Conservation (phyloP, 1,140 invertebrate genomes). For the Copidosoma floridanum region DNA sequence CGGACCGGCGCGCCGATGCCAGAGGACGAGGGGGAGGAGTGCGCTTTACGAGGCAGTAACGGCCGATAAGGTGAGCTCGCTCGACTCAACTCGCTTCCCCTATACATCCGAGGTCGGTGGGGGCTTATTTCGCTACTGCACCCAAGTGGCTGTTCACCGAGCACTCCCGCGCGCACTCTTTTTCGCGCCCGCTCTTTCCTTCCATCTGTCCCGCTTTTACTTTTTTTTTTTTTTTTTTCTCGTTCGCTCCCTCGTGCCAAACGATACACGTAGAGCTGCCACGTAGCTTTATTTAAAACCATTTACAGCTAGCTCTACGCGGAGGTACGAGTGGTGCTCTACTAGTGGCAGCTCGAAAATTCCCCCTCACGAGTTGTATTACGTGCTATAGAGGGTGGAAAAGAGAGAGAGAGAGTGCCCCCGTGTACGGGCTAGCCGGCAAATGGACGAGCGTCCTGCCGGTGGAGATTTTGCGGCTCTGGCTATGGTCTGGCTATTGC, state of each 20-base stretch:
- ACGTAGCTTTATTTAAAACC: slow-evolving; percentile 46
- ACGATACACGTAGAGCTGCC: slow-evolving; percentile 4
- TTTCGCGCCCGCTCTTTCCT: slow-evolving; percentile 9
- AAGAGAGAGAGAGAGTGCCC: too few species aligned
- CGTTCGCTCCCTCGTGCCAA: slow-evolving; percentile 23
- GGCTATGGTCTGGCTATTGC: too few species aligned
- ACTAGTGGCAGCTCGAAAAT: too few species aligned
- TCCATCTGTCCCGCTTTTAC: slow-evolving; percentile 1
- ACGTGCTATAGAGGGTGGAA: too few species aligned
- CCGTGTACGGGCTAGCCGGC: too few species aligned
- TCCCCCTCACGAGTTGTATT: too few species aligned
- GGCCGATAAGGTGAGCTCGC: slow-evolving; percentile 56
- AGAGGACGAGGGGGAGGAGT: slow-evolving; percentile 48
- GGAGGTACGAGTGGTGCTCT: neutral
- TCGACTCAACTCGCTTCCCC: slow-evolving; percentile 29
- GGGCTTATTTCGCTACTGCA: slow-evolving; percentile 52
- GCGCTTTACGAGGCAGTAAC: slow-evolving; percentile 58
- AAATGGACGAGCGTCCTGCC: too few species aligned
- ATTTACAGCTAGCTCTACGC: slow-evolving; percentile 32
- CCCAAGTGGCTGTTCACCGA: slow-evolving; percentile 54
- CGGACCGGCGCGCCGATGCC: neutral
- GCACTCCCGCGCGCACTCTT: slow-evolving; percentile 24
- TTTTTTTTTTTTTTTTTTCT: slow-evolving; percentile 5
- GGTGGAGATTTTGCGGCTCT: too few species aligned
- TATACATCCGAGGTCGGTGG: slow-evolving; percentile 24